Conservation (phyloP, 2,797 vertebrate genomes). For the Bovichtus diacanthus region DNA sequence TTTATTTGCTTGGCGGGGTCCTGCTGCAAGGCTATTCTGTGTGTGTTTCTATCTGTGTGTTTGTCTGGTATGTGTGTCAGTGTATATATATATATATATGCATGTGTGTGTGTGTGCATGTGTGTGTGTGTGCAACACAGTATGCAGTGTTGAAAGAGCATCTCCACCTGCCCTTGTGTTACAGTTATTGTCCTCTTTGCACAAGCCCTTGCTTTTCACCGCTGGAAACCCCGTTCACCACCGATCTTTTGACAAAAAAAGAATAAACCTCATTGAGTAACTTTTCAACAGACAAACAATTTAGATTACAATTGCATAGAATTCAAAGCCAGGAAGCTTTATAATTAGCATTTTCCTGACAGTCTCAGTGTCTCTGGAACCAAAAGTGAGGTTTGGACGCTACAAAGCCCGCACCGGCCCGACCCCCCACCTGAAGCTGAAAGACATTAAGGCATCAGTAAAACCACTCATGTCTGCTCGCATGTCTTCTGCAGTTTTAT, state of each 20-base stretch:
- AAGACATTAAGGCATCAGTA: slow-evolving; percentile 80
- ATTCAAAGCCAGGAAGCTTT: slow-evolving; percentile 48
- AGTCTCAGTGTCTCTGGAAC: slow-evolving; percentile 53
- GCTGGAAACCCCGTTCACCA: slow-evolving; percentile 27
- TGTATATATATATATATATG: background rate
- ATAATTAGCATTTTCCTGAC: slow-evolving; percentile 55
- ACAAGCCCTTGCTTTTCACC: slow-evolving; percentile 16
- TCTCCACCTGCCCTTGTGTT: slow-evolving; percentile 57
- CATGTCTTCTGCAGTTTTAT: slow-evolving; percentile 77
- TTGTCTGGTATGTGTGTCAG: slow-evolving; percentile 21
- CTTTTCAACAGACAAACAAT: slow-evolving; percentile 48
- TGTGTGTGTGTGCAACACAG: slow-evolving; percentile 8
- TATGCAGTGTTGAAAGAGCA: slow-evolving; percentile 55
- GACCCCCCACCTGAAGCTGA: slow-evolving; percentile 70
- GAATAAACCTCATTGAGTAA: background rate
- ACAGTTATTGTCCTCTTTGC: slow-evolving; percentile 25
- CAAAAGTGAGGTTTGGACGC: slow-evolving; percentile 57
- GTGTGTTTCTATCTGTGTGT: slow-evolving; percentile 21
- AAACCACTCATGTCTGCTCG: slow-evolving; percentile 76
- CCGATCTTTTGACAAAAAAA: background rate
- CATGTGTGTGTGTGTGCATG: background rate
- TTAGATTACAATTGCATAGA: slow-evolving; percentile 36
- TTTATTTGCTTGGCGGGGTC: slow-evolving; percentile 82
- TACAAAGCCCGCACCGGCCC: slow-evolving; percentile 45
- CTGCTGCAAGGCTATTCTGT: slow-evolving; percentile 37